These are phyloP conservation scores for Sialis lutaria DNA, from an alignment of 2,888 invertebrate species.

Conservation along the genomic window DNA sequence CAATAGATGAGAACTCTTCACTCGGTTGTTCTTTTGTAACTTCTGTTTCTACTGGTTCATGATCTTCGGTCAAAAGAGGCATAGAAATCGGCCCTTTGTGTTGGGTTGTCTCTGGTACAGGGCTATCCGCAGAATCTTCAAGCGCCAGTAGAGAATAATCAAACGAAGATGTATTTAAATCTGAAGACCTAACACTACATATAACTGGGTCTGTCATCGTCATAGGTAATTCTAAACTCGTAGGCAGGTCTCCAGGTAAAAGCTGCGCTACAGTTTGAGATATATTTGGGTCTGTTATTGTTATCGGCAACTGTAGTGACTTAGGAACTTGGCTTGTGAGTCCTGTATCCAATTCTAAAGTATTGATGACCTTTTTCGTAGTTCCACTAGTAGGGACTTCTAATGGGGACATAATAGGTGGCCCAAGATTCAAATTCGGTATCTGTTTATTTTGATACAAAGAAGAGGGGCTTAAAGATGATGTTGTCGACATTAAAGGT, in stretches of 20 bases:
- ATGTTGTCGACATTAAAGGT: slow-evolving; percentile 23
- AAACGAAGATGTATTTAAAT: slow-evolving; percentile 17
- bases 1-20: slow-evolving; percentile 5
- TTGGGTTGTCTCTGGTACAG: slow-evolving; percentile 23
- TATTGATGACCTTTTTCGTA: slow-evolving; percentile 22
- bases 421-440: slow-evolving; percentile 41
- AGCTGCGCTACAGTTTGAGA: slow-evolving; percentile 30
- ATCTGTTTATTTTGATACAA: slow-evolving; percentile 36
- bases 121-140: slow-evolving; percentile 15
- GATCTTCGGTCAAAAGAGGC: slow-evolving; percentile 38
- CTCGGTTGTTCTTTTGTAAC: slow-evolving; percentile 10
- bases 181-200: slow-evolving; percentile 24
- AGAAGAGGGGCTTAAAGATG: slow-evolving; percentile 39
- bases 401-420: slow-evolving; percentile 66
- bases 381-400: slow-evolving; percentile 44
- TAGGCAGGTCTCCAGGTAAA: slow-evolving; percentile 18
- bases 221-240: slow-evolving; percentile 45
- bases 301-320: slow-evolving; percentile 56
- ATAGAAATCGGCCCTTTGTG: slow-evolving; percentile 32
- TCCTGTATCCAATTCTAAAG: slow-evolving; percentile 20
- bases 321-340: slow-evolving; percentile 33
- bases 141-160: slow-evolving; percentile 21
- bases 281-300: slow-evolving; percentile 58
- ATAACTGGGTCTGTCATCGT: slow-evolving; percentile 53
- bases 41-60: slow-evolving; percentile 11